Evolutionary conservation across 2,113 vertebrate genomes (phyloP).

Genomic region (Pongo abelii): DNA sequence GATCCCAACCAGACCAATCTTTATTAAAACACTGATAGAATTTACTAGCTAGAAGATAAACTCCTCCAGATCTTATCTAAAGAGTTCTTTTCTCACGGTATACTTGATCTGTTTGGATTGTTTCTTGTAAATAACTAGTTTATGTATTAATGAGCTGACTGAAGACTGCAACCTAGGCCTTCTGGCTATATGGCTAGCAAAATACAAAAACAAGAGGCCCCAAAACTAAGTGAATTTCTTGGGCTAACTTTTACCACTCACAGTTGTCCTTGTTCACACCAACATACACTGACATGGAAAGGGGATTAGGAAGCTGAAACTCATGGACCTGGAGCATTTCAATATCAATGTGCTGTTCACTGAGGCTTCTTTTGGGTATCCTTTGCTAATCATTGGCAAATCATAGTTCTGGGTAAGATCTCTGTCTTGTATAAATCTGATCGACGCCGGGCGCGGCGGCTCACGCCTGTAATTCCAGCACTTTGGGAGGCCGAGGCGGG

Average conservation of each 20-base stretch:
- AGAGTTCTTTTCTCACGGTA: not conserved
- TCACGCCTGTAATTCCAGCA: no score
- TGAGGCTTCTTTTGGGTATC: not conserved
- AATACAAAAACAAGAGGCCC: not conserved
- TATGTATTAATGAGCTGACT: not conserved
- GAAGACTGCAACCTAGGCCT: not conserved
- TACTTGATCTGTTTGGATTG: not conserved
- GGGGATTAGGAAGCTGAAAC: not conserved
- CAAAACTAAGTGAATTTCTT: not conserved
- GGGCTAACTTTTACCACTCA: not conserved
- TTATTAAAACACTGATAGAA: not conserved
- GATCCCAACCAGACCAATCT: not conserved
- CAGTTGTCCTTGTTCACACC: not conserved
- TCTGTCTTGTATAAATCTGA: not conserved
- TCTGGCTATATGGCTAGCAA: not conserved
- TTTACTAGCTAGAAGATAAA: not conserved
- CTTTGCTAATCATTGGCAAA: conserved; percentile 1
- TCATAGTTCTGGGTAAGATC: not conserved
- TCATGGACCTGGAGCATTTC: not conserved
- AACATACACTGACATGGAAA: not conserved
- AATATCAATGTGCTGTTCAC: not conserved
- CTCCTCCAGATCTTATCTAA: not conserved
- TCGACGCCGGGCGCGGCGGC: not conserved
- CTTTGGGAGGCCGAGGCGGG: no score
- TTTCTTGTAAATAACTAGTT: not conserved